phyloP scores from a whole-genome alignment of 1,140 invertebrate genomes.

The Drosophila biarmipes region DNA sequence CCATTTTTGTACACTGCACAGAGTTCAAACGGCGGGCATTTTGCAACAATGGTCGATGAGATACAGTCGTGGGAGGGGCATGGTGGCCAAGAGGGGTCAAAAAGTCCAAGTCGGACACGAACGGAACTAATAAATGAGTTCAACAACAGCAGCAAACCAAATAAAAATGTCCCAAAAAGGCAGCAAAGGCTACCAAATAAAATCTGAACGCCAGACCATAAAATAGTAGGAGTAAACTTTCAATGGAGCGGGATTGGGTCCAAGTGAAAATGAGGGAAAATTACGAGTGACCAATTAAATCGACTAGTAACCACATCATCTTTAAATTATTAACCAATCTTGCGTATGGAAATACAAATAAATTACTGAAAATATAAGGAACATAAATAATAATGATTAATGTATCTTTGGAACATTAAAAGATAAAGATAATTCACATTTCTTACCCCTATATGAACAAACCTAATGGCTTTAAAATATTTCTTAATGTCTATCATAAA shows the following conservation, averaged over 20 bases:
- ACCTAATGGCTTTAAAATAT: neutral
- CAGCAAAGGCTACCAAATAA: conserved; percentile 31
- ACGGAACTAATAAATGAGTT: conserved; percentile 80
- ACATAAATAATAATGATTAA: no score
- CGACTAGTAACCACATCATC: neutral
- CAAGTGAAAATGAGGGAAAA: neutral
- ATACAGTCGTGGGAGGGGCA: conserved; percentile 6
- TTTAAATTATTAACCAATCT: neutral
- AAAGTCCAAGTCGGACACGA: conserved; percentile 26
- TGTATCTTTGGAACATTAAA: no score
- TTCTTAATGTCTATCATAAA: neutral
- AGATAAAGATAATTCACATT: no score
- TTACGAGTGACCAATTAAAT: conserved; percentile 52
- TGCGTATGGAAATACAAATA: neutral
- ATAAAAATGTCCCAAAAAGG: conserved; percentile 56
- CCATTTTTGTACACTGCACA: conserved; percentile 4
- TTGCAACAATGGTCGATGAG: conserved; percentile 56
- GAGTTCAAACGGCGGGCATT: conserved; percentile 66
- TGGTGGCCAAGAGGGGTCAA: neutral
- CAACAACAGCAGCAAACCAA: conserved; percentile 64
- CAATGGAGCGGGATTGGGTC: conserved; percentile 11
- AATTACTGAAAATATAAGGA: neutral
- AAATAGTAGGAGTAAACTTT: conserved; percentile 73
- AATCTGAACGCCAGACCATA: conserved; percentile 65
- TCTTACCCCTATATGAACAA: neutral